These are phyloP conservation scores for Xiphorhynchus elegans DNA, from an alignment of 2,113 vertebrate species.

Conservation along the genomic window DNA sequence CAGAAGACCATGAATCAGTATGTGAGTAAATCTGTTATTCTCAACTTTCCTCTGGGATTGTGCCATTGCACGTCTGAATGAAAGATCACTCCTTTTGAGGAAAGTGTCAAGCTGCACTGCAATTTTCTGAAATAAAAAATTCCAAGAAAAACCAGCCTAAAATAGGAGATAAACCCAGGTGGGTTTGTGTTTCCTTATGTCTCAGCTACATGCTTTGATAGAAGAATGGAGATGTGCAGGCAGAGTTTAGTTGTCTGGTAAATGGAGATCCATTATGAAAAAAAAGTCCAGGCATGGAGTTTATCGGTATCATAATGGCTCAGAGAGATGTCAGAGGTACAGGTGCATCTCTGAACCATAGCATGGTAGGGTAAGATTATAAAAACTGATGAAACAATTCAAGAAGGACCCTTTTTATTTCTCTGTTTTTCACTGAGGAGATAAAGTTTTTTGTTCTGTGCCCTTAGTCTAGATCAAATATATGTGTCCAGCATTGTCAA, in stretches of 20 bases:
- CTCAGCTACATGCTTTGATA: background rate
- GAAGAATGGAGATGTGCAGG: background rate
- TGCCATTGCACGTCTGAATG: background rate
- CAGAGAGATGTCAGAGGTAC: background rate
- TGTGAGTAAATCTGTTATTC: constrained; percentile 4
- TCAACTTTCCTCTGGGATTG: constrained; percentile 10
- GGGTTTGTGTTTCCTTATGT: background rate
- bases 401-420: background rate
- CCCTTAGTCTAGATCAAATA: background rate
- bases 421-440: background rate
- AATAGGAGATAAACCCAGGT: background rate
- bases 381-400: background rate
- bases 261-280: background rate
- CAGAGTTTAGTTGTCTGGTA: background rate
- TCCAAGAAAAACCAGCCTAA: background rate
- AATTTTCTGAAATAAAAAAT: background rate
- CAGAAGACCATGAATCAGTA: constrained; percentile 13
- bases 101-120: background rate
- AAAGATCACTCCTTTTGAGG: constrained; percentile 47
- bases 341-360: background rate
- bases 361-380: background rate
- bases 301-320: background rate
- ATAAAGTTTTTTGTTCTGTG: background rate
- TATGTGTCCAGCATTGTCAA: background rate
- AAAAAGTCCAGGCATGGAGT: background rate